A percentile compares a stretch with the other conserved stretches of the same genome.
Conservation (phyloP, 2,113 vertebrate species). For the Stomatorhinus ivindoensis region DNA sequence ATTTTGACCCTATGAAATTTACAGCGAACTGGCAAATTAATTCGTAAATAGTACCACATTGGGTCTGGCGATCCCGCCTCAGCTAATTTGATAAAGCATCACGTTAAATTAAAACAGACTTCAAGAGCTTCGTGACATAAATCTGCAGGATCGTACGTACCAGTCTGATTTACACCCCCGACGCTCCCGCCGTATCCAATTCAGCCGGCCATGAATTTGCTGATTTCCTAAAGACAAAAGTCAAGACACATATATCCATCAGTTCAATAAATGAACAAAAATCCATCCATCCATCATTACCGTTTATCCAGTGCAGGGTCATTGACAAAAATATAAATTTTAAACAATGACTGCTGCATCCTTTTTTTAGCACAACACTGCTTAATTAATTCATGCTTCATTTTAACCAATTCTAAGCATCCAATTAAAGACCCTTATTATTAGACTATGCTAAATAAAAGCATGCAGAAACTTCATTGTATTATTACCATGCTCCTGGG, state of each 20-base stretch:
- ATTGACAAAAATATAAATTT: neutral
- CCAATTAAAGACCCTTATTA: neutral
- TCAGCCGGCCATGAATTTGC: neutral
- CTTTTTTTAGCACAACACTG: neutral
- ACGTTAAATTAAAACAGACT: neutral
- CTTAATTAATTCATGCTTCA: neutral
- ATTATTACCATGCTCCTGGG: neutral
- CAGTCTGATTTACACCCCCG: neutral
- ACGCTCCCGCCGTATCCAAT: neutral
- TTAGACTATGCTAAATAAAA: neutral
- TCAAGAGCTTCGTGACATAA: neutral
- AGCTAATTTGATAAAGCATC: neutral
- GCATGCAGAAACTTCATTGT: neutral
- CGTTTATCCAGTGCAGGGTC: neutral
- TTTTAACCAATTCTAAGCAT: neutral
- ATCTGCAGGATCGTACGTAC: neutral
- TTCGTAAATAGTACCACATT: neutral
- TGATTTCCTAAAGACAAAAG: neutral
- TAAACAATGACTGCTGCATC: neutral
- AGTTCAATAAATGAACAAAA: neutral
- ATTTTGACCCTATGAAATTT: neutral
- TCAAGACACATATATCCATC: neutral
- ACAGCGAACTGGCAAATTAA: conserved; percentile 3
- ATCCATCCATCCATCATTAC: neutral
- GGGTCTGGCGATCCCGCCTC: neutral